Evolutionary conservation across 2,113 vertebrate species (phyloP).

Genomic region (Pseudopipra pipra): DNA sequence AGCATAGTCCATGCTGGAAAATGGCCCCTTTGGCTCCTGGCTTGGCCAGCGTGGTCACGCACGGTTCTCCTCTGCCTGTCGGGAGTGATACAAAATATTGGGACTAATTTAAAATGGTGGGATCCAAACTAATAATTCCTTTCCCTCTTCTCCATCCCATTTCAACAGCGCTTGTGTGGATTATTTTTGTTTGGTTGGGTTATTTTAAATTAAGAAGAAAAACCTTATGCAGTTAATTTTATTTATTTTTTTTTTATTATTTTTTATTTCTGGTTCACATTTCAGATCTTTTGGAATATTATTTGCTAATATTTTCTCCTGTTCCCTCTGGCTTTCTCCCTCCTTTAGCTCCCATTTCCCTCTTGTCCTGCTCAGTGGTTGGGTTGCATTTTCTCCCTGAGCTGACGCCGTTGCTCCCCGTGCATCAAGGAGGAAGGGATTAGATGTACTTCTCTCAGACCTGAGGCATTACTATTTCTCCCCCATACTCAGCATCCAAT

Average conservation of each 20-base stretch:
- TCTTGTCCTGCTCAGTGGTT: not conserved
- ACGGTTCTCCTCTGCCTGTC: not conserved
- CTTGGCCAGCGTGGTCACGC: not conserved
- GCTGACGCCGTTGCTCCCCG: not conserved
- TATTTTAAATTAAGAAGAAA: not conserved
- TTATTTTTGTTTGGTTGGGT: not conserved
- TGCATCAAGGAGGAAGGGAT: not conserved
- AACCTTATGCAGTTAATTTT: not conserved
- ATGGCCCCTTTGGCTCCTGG: not conserved
- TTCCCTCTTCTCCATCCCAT: not conserved
- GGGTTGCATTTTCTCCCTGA: not conserved
- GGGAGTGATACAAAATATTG: not conserved
- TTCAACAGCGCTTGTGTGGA: not conserved
- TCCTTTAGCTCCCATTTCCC: not conserved
- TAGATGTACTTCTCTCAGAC: slow-evolving; percentile 29
- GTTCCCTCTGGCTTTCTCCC: not conserved
- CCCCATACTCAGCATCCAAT: slow-evolving; percentile 41
- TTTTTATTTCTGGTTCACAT: not conserved
- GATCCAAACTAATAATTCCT: not conserved
- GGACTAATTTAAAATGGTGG: not conserved
- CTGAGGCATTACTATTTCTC: slow-evolving; percentile 51
- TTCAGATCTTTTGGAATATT: not conserved
- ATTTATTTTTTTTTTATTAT: not conserved
- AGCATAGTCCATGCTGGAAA: not conserved
- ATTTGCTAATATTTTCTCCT: not conserved